Base-by-base conservation (phyloP, 2,888 invertebrate genomes). In the Meta bourneti region DNA sequence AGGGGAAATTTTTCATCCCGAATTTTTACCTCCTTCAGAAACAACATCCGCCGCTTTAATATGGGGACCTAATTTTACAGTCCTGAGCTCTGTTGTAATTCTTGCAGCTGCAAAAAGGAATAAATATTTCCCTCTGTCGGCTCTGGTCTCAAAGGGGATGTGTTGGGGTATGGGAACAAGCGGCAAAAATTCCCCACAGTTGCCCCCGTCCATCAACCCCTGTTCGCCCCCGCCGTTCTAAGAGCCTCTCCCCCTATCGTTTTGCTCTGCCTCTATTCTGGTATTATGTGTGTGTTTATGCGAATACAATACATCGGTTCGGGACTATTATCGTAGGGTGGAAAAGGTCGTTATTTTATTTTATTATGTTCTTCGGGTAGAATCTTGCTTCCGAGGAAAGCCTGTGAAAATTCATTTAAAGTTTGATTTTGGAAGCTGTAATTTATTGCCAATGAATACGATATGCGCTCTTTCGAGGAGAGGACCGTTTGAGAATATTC, bases 91-190 rank as follows among this genome's bases (percentile, higher is more conserved):
- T n/a, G 69, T 75, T 71, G 90, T 86, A 81, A 91, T 91, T 91
- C 86, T 91, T 86, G 90, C 90, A 91, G 90, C 90, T 91, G 90
- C 75, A 90, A 84, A 72, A 69, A 34, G 90, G 85, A 70, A 81
- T 86, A 90, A 86, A 90, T 82, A 82, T 86, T 85, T 85, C 90
- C 72, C 34, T 34, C 52, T 85, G 90, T 90, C 90, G 90, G 90
- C 90, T 84, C n/a, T 54, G 84, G 90, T 11, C 77, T 90, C 90
- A 90, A 90, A 90, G 90, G 34, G 34, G 90, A 90, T 90, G 79
- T 84, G 70, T 81, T 54, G 89, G 75, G 82, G 89, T 82, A 77
- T 69, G 83, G 79, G 90, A 79, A 86, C 79, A 86, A 80, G 87
- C 20, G 61, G 78, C 52, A 72, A 83, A 81, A 84, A 84, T 84